phyloP scores from a whole-genome alignment of 2,888 invertebrate genomes.

The Sesia bembeciformis region DNA sequence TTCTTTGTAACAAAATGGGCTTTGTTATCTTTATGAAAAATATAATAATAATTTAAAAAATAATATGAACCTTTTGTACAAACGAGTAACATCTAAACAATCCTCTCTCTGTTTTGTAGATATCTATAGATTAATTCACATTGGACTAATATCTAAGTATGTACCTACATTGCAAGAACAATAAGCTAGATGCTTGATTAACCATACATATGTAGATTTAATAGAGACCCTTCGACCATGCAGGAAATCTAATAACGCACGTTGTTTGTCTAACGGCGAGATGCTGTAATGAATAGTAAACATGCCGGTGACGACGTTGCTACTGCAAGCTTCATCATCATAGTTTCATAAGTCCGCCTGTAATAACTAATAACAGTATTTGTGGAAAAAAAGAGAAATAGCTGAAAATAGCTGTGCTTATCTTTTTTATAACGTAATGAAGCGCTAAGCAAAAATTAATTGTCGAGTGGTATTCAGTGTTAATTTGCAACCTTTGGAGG shows the following conservation, averaged over 20 bases:
- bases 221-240: slow-evolving; percentile 34
- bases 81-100: too few species aligned
- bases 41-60: too few species aligned
- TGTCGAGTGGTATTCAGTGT: slow-evolving; percentile 23
- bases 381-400: background rate
- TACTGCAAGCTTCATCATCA: slow-evolving; percentile 32
- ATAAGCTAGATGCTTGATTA: background rate
- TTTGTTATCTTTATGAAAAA: too few species aligned
- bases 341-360: slow-evolving; percentile 33
- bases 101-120: too few species aligned
- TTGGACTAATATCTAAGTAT: too few species aligned
- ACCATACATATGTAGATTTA: background rate
- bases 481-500: slow-evolving; percentile 20
- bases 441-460: slow-evolving; percentile 37
- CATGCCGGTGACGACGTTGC: slow-evolving; percentile 36
- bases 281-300: slow-evolving; percentile 69
- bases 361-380: background rate
- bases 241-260: slow-evolving; percentile 58
- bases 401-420: background rate
- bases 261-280: slow-evolving; percentile 58
- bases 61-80: too few species aligned
- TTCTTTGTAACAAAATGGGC: too few species aligned
- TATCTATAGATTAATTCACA: too few species aligned
- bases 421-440: slow-evolving; percentile 20
- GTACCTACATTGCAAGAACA: too few species aligned